phyloP scores from a whole-genome alignment of 2,888 invertebrate species.

The Sinelater perroti region DNA sequence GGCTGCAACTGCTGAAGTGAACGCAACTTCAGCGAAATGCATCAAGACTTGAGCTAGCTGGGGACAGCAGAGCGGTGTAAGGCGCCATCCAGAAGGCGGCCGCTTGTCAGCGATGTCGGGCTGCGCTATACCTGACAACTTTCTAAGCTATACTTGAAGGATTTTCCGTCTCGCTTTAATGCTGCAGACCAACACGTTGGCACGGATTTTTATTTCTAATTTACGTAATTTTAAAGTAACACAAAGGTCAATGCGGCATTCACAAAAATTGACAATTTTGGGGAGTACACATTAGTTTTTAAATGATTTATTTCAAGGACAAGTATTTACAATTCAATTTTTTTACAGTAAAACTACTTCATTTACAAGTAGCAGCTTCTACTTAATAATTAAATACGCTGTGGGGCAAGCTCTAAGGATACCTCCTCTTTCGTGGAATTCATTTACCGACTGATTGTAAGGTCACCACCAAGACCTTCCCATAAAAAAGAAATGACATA shows the following conservation, averaged over 20 bases:
- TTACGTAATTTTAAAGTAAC: conserved; percentile 31
- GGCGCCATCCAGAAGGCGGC: conserved; percentile 19
- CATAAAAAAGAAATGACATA: no score
- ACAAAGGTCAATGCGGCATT: conserved; percentile 18
- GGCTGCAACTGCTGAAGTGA: conserved; percentile 38
- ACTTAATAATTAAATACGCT: no score
- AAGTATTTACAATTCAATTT: no score
- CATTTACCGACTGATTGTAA: no score
- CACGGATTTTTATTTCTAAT: conserved; percentile 28
- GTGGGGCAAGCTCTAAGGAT: no score
- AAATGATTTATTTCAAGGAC: no score
- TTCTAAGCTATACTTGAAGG: conserved; percentile 51
- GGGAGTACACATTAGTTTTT: no score
- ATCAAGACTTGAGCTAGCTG: conserved; percentile 32
- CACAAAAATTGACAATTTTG: no score
- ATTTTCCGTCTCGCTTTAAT: conserved; percentile 46
- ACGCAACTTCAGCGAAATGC: conserved; percentile 40
- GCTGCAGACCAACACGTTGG: conserved; percentile 33
- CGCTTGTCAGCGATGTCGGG: conserved; percentile 40
- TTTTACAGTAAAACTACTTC: no score
- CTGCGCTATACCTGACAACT: conserved; percentile 44
- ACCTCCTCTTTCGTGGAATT: no score
- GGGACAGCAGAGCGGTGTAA: conserved; percentile 1
- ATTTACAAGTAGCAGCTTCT: no score
- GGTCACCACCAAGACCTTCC: no score